Conservation (phyloP, 2,797 vertebrate species). For the Coilia nasus region DNA sequence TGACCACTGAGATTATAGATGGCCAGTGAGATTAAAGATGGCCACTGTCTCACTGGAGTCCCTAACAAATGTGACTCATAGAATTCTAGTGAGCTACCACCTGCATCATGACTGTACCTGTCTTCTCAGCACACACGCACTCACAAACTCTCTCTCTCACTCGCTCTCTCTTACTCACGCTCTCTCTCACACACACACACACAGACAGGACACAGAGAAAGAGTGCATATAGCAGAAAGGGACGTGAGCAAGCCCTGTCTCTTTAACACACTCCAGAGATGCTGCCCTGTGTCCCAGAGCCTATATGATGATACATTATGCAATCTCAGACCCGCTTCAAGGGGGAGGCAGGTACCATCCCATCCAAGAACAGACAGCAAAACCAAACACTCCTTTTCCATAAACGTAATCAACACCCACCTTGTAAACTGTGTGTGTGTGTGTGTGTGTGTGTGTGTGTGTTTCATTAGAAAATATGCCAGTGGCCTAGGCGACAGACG, state of each 20-base stretch:
- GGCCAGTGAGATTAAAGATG: not conserved
- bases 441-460: not conserved
- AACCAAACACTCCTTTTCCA: not conserved
- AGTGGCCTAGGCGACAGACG: conserved; percentile 26
- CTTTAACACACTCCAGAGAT: conserved; percentile 44
- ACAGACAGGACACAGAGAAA: conserved; percentile 36
- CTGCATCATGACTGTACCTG: conserved; percentile 4
- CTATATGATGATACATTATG: conserved; percentile 36
- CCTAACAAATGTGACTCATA: conserved; percentile 74
- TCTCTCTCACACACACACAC: conserved; percentile 17
- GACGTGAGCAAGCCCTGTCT: conserved; percentile 30
- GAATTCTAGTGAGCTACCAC: not conserved
- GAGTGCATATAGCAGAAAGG: conserved; percentile 33
- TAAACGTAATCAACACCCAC: conserved; percentile 41
- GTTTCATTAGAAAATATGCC: not conserved
- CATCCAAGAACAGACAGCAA: not conserved
- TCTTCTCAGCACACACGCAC: not conserved
- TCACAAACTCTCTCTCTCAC: not conserved
- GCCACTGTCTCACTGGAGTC: conserved; percentile 43
- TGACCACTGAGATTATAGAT: no score
- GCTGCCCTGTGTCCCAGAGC: conserved; percentile 31
- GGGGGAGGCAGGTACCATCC: not conserved
- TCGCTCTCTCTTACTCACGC: not conserved
- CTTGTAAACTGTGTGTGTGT: conserved; percentile 2
- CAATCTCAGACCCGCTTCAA: conserved; percentile 20